Evolutionary conservation across 92 coral and sea anemone genomes (phyloP).

Genomic region (Meandrina meandrites): DNA sequence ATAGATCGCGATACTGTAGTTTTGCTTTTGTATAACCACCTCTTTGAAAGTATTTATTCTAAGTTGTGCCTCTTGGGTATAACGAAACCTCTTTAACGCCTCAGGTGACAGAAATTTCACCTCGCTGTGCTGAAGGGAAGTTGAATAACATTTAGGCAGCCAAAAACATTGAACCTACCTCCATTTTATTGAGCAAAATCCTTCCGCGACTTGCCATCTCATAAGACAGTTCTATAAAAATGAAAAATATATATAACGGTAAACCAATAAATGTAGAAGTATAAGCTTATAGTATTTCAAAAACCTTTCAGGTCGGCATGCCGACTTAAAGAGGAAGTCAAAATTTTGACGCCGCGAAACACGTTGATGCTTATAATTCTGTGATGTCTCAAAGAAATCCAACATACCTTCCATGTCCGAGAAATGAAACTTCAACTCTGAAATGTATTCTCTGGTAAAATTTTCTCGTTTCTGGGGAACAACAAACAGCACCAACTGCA

Average conservation of each 20-base stretch:
- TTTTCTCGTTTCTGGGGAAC: background rate
- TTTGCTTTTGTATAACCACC: background rate
- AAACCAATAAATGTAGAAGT: background rate
- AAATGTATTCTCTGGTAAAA: background rate
- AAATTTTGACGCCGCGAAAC: background rate
- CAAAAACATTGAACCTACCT: conserved; percentile 13
- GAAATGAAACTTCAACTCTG: background rate
- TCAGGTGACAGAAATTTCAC: background rate
- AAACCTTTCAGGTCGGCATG: background rate
- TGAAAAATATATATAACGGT: background rate
- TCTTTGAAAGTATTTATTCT: background rate
- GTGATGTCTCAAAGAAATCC: background rate
- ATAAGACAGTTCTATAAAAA: background rate
- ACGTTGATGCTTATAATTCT: background rate
- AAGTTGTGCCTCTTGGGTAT: background rate
- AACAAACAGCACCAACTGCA: background rate
- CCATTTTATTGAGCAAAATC: conserved; percentile 27
- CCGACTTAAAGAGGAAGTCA: conserved; percentile 22
- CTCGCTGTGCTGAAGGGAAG: conserved; percentile 3
- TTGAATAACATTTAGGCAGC: background rate
- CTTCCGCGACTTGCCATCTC: conserved; percentile 23
- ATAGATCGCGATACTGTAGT: background rate
- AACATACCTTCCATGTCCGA: background rate
- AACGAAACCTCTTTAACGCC: background rate
- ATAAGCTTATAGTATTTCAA: background rate